phyloP scores from a whole-genome alignment of 2,797 vertebrate genomes.

The Echiichthys vipera region DNA sequence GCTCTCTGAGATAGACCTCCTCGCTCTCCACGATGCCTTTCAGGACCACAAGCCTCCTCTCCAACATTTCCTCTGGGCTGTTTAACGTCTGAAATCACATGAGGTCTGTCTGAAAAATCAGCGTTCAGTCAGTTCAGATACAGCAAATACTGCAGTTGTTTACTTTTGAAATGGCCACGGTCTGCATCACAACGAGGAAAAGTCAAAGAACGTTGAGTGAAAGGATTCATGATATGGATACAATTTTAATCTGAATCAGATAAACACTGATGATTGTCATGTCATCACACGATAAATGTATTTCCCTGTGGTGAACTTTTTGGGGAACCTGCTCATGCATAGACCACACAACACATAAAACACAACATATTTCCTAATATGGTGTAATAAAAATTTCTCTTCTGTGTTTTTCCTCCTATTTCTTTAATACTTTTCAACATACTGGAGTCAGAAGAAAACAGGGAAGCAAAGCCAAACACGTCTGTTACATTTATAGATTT shows the following conservation, averaged over 20 bases:
- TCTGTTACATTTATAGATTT: neutral
- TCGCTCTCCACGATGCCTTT: slow-evolving; percentile 80
- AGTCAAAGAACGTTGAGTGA: neutral
- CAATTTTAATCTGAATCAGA: neutral
- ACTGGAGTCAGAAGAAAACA: neutral
- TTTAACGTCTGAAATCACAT: slow-evolving; percentile 53
- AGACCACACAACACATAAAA: neutral
- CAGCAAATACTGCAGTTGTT: neutral
- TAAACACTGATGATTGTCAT: neutral
- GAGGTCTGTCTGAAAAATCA: neutral
- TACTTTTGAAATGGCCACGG: neutral
- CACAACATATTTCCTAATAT: neutral
- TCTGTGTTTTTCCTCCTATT: neutral
- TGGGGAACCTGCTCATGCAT: neutral
- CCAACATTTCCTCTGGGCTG: slow-evolving; percentile 71
- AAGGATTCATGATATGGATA: neutral
- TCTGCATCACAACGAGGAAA: neutral
- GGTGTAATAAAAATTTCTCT: neutral
- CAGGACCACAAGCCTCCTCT: slow-evolving; percentile 77
- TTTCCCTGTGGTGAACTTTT: neutral
- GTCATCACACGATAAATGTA: neutral
- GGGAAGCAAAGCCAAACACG: neutral
- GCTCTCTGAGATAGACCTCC: slow-evolving; percentile 81
- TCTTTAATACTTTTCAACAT: neutral
- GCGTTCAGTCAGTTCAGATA: neutral